These are phyloP conservation scores for Oryzias sinensis DNA, from an alignment of 2,797 vertebrate species.

Conservation along the genomic window DNA sequence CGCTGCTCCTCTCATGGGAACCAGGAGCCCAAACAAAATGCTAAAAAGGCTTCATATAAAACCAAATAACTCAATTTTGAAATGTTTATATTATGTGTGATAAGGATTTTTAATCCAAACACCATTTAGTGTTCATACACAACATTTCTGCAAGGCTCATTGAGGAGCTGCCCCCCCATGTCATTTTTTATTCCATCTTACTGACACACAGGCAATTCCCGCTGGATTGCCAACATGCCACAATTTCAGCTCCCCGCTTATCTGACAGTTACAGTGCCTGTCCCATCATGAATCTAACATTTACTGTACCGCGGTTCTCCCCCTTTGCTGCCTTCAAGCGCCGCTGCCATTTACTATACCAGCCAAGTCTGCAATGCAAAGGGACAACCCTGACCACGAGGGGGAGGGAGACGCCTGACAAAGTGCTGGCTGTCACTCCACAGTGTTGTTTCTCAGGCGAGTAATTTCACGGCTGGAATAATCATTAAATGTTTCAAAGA, in stretches of 20 bases:
- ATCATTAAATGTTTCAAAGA: conserved; percentile 39
- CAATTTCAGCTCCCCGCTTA: conserved; percentile 58
- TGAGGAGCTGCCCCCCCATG: conserved; percentile 12
- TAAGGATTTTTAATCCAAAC: background rate
- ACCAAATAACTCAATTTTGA: conserved; percentile 4
- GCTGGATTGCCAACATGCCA: conserved; percentile 48
- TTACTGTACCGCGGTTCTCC: conserved; percentile 62
- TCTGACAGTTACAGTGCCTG: conserved; percentile 67
- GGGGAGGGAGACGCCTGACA: conserved; percentile 49
- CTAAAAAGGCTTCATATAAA: conserved; percentile 2
- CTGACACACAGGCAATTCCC: conserved; percentile 61
- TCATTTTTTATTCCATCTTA: conserved; percentile 38
- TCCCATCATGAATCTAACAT: conserved; percentile 66
- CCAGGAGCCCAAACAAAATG: conserved; percentile 6
- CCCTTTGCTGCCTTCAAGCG: conserved; percentile 52
- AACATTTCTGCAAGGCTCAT: conserved; percentile 8
- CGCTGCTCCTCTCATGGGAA: conserved; percentile 13
- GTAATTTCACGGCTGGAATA: conserved; percentile 44
- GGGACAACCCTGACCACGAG: conserved; percentile 48
- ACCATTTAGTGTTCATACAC: conserved; percentile 3
- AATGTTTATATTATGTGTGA: conserved; percentile 1
- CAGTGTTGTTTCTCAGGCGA: conserved; percentile 35
- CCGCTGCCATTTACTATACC: conserved; percentile 62
- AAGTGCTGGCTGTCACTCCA: conserved; percentile 65
- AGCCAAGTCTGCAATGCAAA: conserved; percentile 64